Conservation (phyloP, 2,888 invertebrate species). For the Teinopalpus imperialis region DNA sequence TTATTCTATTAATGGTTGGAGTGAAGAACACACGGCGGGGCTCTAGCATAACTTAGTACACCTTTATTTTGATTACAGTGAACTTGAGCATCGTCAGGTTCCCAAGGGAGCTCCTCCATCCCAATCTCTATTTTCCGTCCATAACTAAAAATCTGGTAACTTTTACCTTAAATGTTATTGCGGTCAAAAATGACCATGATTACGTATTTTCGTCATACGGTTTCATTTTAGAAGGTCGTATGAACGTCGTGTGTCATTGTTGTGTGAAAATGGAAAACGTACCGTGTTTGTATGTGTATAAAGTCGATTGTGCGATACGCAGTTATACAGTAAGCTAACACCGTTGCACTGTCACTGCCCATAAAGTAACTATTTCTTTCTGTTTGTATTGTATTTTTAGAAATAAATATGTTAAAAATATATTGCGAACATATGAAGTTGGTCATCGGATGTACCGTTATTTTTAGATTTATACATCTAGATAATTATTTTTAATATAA, state of each 20-base stretch:
- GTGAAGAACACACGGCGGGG: neutral
- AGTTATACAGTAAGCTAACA: neutral
- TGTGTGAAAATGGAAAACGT: slow-evolving; percentile 8
- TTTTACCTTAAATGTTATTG: no score
- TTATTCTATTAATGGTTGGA: neutral
- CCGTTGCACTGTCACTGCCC: neutral
- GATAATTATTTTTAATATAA: no score
- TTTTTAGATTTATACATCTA: no score
- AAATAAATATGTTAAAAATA: no score
- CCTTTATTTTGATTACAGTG: no score
- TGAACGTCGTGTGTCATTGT: slow-evolving; percentile 25
- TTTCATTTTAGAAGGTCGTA: slow-evolving; percentile 3
- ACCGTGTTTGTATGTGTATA: slow-evolving; percentile 7
- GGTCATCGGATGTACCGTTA: no score
- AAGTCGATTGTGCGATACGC: slow-evolving; percentile 22
- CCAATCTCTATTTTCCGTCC: neutral
- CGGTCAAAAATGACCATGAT: no score
- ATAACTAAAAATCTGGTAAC: neutral
- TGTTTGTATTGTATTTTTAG: no score
- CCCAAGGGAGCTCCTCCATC: neutral
- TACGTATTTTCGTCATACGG: neutral
- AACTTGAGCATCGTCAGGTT: neutral
- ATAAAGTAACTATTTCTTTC: neutral
- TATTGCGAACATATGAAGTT: no score
- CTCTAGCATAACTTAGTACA: no score